phyloP scores from a whole-genome alignment of 2,113 vertebrate genomes.

The Polypterus bichir region DNA sequence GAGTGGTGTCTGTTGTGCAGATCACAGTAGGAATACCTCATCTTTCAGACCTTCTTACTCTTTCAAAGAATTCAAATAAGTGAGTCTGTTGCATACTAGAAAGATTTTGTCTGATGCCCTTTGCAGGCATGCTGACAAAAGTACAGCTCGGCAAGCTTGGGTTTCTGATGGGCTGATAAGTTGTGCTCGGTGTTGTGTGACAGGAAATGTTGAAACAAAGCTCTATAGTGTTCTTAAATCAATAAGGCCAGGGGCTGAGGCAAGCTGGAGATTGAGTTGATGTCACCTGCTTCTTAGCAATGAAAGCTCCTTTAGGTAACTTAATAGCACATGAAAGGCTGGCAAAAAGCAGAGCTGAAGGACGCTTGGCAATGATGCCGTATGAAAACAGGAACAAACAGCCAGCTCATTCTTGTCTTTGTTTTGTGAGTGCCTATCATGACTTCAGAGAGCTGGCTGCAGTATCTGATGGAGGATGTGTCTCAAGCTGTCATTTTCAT shows the following conservation, averaged over 20 bases:
- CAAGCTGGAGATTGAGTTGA: conserved; percentile 41
- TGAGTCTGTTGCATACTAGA: neutral
- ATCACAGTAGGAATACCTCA: neutral
- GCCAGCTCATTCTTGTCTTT: conserved; percentile 22
- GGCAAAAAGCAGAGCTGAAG: conserved; percentile 39
- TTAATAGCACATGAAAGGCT: conserved; percentile 50
- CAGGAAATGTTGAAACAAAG: conserved; percentile 44
- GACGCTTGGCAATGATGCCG: conserved; percentile 42
- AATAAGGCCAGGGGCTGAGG: conserved; percentile 33
- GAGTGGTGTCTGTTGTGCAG: neutral
- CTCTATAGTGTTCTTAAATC: conserved; percentile 45
- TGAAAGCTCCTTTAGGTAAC: conserved; percentile 47
- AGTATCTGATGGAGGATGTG: neutral
- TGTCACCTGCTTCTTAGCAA: conserved; percentile 52
- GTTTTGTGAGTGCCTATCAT: conserved; percentile 10
- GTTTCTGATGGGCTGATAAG: conserved; percentile 14
- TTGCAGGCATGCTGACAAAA: conserved; percentile 7
- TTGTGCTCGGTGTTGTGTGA: conserved; percentile 9
- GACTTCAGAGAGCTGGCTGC: neutral
- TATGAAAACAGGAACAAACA: conserved; percentile 40
- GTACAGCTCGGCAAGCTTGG: conserved; percentile 7
- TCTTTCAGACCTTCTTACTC: neutral
- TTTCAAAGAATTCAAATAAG: neutral
- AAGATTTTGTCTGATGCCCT: conserved; percentile 1
- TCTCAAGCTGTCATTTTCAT: neutral